Conservation (phyloP, 2,113 vertebrate genomes). For the Thunnus thynnus region DNA sequence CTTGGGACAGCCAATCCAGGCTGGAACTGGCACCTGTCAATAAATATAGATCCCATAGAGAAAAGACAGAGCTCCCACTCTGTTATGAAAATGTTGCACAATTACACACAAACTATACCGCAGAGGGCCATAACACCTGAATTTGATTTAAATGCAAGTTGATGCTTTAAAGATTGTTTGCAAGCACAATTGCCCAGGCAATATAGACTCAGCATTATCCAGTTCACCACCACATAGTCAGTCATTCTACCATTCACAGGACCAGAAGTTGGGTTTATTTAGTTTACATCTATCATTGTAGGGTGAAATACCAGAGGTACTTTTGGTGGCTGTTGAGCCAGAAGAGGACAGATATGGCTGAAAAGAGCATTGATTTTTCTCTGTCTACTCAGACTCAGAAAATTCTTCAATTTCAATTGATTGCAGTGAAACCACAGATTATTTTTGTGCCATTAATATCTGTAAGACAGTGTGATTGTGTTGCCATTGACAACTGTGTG, state of each 20-base stretch:
- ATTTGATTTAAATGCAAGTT: background rate
- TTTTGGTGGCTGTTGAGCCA: conserved; percentile 20
- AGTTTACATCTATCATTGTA: conserved; percentile 26
- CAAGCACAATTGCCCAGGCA: conserved; percentile 1
- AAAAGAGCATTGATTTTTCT: conserved; percentile 36
- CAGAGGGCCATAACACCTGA: no score
- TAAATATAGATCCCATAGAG: no score
- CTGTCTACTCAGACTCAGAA: background rate
- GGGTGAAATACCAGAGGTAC: conserved; percentile 14
- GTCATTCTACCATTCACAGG: conserved; percentile 16
- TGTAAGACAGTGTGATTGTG: conserved; percentile 12
- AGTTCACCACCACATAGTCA: background rate
- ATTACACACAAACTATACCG: no score
- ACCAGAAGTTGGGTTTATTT: conserved; percentile 23
- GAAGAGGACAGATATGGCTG: conserved; percentile 19
- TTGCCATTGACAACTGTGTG: conserved; percentile 28
- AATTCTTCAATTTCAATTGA: conserved; percentile 35
- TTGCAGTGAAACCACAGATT: background rate
- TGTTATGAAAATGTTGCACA: no score
- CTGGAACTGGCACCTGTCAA: no score
- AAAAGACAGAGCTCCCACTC: no score
- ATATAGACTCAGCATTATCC: conserved; percentile 1
- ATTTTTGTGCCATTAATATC: conserved; percentile 41
- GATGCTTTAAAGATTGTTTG: background rate
- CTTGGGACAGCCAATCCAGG: no score